A percentile compares a stretch with the other conserved stretches of the same genome.
These are phyloP conservation scores for Julus scandinavius DNA, from an alignment of 2,888 invertebrate species.

Conservation along the genomic window DNA sequence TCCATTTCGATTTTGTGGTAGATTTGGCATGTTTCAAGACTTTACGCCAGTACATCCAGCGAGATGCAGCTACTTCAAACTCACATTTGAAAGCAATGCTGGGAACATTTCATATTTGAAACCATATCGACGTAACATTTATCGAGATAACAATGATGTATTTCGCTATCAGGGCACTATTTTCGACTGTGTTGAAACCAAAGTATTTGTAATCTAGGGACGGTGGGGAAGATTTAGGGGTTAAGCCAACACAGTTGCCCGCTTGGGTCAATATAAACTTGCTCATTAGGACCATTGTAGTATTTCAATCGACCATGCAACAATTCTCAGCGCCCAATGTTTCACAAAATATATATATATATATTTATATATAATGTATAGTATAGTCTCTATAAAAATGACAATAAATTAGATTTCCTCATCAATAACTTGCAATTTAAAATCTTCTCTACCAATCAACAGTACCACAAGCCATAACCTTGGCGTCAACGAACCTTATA, in stretches of 20 bases:
- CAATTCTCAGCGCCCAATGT: neutral
- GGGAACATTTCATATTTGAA: too few relatives aligned
- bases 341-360: conserved; percentile 5
- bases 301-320: neutral
- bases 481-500: neutral
- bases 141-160: too few relatives aligned
- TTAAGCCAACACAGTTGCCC: neutral
- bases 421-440: neutral
- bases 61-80: too few relatives aligned
- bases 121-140: too few relatives aligned
- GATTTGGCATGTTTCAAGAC: neutral
- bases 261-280: too few relatives aligned
- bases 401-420: conserved; percentile 33
- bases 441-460: conserved; percentile 1
- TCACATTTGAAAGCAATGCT: too few relatives aligned
- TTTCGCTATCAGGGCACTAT: too few relatives aligned
- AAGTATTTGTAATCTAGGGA: neutral
- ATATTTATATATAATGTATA: neutral
- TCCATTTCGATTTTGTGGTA: too few relatives aligned
- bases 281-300: neutral
- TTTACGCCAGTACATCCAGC: too few relatives aligned
- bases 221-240: neutral
- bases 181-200: too few relatives aligned
- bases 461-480: neutral
- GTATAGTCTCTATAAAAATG: conserved; percentile 6